Evolutionary conservation across 1,140 invertebrate genomes (phyloP).

Genomic region (Campoletis sonorensis): DNA sequence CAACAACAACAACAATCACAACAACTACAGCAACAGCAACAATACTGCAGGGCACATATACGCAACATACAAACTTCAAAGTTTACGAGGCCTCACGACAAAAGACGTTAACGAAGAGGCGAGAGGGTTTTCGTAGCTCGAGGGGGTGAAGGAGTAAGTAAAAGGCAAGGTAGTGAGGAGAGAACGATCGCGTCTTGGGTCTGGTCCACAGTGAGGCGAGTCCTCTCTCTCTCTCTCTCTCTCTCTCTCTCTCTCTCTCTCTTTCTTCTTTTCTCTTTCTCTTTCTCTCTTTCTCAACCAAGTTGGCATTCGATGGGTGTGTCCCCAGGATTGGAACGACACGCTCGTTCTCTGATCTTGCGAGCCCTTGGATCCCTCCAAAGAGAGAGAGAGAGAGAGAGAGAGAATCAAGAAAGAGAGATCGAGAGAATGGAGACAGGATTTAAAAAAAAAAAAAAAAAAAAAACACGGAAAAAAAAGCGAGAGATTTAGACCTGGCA

Average conservation of each 20-base stretch:
- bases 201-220: slow-evolving; percentile 26
- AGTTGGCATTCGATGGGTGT: slow-evolving; percentile 59
- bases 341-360: slow-evolving; percentile 51
- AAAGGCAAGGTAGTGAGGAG: slow-evolving; percentile 49
- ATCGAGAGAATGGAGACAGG: slow-evolving; percentile 2
- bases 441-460: slow-evolving; percentile 12
- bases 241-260: slow-evolving; percentile 25
- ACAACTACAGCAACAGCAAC: slow-evolving; percentile 19
- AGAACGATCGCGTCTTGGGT: slow-evolving; percentile 50
- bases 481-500: slow-evolving; percentile 19
- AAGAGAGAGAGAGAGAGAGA: slow-evolving; percentile 14
- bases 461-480: slow-evolving; percentile 18
- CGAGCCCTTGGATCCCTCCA: slow-evolving; percentile 46
- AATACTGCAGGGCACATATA: slow-evolving; percentile 31
- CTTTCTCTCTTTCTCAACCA: slow-evolving; percentile 36
- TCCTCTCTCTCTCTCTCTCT: slow-evolving; percentile 34
- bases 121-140: slow-evolving; percentile 31
- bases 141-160: slow-evolving; percentile 37
- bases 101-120: slow-evolving; percentile 54
- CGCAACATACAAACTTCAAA: slow-evolving; percentile 46
- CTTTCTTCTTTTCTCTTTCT: slow-evolving; percentile 38
- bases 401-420: slow-evolving; percentile 3
- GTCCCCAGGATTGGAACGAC: slow-evolving; percentile 46
- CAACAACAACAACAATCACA: slow-evolving; percentile 33
- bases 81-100: slow-evolving; percentile 51